Conservation (phyloP, 2,888 invertebrate species). For the Mactromeris polynyma region DNA sequence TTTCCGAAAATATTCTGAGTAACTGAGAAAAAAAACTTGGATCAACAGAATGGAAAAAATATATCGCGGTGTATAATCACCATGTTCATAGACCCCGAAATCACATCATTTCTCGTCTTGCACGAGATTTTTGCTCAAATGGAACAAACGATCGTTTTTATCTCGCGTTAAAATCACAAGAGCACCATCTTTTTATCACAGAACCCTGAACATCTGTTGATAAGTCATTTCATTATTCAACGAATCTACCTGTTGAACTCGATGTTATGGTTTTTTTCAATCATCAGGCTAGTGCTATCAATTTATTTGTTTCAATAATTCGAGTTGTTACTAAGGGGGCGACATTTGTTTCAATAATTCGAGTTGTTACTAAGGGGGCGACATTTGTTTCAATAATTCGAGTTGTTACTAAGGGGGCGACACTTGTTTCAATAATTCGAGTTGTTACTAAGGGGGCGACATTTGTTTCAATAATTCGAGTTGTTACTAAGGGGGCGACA, state of each 20-base stretch:
- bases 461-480: too few species aligned
- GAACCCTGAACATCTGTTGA: conserved; percentile 12
- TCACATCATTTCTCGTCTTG: not conserved
- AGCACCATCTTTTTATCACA: not conserved
- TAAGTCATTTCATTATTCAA: not conserved
- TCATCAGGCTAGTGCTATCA: not conserved
- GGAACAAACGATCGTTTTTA: not conserved
- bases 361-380: too few species aligned
- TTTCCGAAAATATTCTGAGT: not conserved
- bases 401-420: too few species aligned
- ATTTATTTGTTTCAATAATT: not conserved
- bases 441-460: too few species aligned
- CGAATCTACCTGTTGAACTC: not conserved
- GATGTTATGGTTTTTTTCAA: not conserved
- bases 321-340: too few species aligned
- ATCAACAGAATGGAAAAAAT: not conserved
- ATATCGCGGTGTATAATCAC: not conserved
- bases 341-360: too few species aligned
- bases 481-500: too few species aligned
- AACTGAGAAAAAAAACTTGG: not conserved
- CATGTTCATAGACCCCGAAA: not conserved
- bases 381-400: too few species aligned
- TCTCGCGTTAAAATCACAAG: not conserved
- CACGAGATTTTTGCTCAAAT: not conserved
- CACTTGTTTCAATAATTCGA: too few species aligned